These are phyloP conservation scores for Porites rus DNA, from an alignment of 92 coral and sea anemone species.

Conservation along the genomic window DNA sequence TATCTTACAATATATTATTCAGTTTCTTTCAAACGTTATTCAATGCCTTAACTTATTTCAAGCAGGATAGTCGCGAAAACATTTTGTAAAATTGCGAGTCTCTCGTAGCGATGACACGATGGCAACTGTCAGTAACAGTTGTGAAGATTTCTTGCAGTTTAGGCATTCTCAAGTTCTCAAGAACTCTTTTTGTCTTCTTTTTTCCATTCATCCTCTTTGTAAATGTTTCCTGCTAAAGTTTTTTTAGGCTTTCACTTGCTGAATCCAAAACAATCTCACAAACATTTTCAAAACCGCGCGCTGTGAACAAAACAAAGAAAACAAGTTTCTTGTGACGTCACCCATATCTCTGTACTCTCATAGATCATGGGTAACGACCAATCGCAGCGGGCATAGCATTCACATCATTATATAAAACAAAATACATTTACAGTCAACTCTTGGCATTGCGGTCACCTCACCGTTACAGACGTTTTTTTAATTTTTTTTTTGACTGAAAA, in stretches of 20 bases:
- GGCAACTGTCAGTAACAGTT: neutral
- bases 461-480: no score
- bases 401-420: no score
- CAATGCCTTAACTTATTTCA: no score
- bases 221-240: neutral
- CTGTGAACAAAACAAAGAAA: no score
- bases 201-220: neutral
- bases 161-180: neutral
- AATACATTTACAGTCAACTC: neutral
- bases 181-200: neutral
- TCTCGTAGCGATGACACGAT: constrained; percentile 10
- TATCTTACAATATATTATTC: no score
- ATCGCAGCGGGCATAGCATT: no score
- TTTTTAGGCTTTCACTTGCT: no score
- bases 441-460: no score
- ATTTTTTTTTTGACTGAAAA: no score
- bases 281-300: no score
- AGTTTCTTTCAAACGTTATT: no score
- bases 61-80: neutral
- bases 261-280: no score
- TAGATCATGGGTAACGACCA: neutral
- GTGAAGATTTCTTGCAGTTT: neutral
- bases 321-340: neutral
- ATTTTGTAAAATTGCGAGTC: neutral
- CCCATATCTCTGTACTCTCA: neutral